Base-by-base conservation (phyloP, 2,113 vertebrate species). In the Bufo bufo region DNA sequence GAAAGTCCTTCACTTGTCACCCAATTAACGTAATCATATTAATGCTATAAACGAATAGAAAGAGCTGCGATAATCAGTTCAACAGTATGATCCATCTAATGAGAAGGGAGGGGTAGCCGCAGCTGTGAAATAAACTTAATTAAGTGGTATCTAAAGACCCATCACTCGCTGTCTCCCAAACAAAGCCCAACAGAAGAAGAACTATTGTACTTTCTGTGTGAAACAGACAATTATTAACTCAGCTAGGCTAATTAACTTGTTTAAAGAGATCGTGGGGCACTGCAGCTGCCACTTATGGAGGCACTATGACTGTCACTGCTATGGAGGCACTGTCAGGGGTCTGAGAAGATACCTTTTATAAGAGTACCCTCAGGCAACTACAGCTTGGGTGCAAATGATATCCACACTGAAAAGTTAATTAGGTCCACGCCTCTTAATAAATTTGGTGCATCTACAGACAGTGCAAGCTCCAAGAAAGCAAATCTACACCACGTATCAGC, bases 121-220 rank as follows among this genome's bases (percentile, higher is more conserved):
- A 86, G 85, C 85, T 78, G 85, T 65, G 85, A 78, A 86, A 78
- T 52, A 52, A 77, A 79, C 75, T 86, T 86, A 77, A 86, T 86
- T 86, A 86, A 79, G 45, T 54, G 61, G 19, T 78, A 75, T 86
- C 85, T 50, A 86, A 77, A 75, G 85, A 86, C 59, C 75, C 59
- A 79, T 86, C 84, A 33, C 71, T 85, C 69, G 59, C n/a, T 61
- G 84, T 75, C 85, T 86, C 59, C 75, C n/a, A 78, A 86, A 79
- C 85, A 86, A 86, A 86, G 75, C 47, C 61, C 59, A 79, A 65
- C 75, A 86, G 59, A 86, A 77, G 45, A 86, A 56, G 45, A 79
- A 61, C 77, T 66, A 50, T 59, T 47, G 63, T 61, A 50, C 43
- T 65, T 66, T 77, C 84, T 78, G 23, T 85, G 49, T 47, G 79